A percentile compares a stretch with the other conserved stretches of the same genome.
These are phyloP conservation scores for Caenorhabditis becei DNA, from an alignment of 2,888 invertebrate genomes.

Conservation along the genomic window DNA sequence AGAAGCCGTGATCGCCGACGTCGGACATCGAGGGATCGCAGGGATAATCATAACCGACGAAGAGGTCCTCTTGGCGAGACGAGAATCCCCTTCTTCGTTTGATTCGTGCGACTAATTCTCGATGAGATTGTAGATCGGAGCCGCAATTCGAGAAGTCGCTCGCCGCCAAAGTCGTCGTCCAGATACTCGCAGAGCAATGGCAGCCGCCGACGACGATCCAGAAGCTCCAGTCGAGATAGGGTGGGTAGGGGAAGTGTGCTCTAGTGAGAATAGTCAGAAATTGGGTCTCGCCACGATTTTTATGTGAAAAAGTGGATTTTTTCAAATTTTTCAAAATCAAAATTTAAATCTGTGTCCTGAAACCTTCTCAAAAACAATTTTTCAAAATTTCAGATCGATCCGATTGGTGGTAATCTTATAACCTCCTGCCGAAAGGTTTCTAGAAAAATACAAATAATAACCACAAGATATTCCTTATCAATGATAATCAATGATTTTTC, in stretches of 20 bases:
- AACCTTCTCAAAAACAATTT: too few relatives aligned
- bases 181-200: slow-evolving; percentile 18
- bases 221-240: slow-evolving; percentile 49
- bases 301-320: background rate
- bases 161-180: slow-evolving; percentile 37
- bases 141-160: slow-evolving; percentile 50
- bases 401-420: background rate
- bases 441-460: slow-evolving; percentile 5
- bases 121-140: slow-evolving; percentile 63
- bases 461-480: background rate
- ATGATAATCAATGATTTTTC: background rate
- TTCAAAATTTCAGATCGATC: slow-evolving; percentile 45
- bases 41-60: slow-evolving; percentile 28
- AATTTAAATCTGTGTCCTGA: background rate
- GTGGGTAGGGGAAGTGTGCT: slow-evolving; percentile 12
- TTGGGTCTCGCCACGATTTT: too few relatives aligned
- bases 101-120: slow-evolving; percentile 50
- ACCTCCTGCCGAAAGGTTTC: slow-evolving; percentile 28
- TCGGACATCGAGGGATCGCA: slow-evolving; percentile 20
- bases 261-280: background rate
- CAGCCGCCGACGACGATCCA: slow-evolving; percentile 42
- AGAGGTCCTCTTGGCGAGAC: slow-evolving; percentile 43
- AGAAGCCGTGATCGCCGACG: slow-evolving; percentile 24
- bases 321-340: background rate
- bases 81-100: background rate